These are phyloP conservation scores for Anoplophora glabripennis DNA, from an alignment of 1,140 invertebrate species.

Conservation along the genomic window DNA sequence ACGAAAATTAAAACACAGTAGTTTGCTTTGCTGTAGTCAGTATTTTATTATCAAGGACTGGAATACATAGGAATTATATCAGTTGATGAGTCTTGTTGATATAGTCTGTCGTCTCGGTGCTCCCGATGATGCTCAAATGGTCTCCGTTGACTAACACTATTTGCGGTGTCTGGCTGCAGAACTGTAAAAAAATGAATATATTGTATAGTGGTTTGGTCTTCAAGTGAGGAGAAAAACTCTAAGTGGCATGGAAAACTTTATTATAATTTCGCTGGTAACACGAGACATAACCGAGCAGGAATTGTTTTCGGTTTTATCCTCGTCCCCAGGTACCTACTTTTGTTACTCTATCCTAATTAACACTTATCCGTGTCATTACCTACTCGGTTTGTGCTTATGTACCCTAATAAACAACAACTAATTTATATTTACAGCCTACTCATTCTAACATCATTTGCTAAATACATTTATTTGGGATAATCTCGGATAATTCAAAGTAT, in stretches of 20 bases:
- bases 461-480: too few species aligned
- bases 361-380: too few species aligned
- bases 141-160: slow-evolving; percentile 37
- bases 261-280: too few species aligned
- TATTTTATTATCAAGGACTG: slow-evolving; percentile 5
- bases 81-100: slow-evolving; percentile 40
- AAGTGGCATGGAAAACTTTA: too few species aligned
- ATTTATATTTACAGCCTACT: too few species aligned
- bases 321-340: too few species aligned
- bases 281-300: too few species aligned
- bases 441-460: too few species aligned
- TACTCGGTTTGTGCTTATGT: neutral
- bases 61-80: slow-evolving; percentile 21
- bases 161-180: slow-evolving; percentile 33
- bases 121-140: slow-evolving; percentile 38
- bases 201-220: neutral
- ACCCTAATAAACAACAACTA: neutral
- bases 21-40: neutral
- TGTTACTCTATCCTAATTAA: too few species aligned
- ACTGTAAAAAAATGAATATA: slow-evolving; percentile 32
- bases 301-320: too few species aligned
- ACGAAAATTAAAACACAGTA: slow-evolving; percentile 1
- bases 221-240: too few species aligned
- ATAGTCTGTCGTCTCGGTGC: slow-evolving; percentile 32
- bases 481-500: too few species aligned